Conservation (phyloP, 2,888 invertebrate genomes). For the Megaustenia siamemsis region DNA sequence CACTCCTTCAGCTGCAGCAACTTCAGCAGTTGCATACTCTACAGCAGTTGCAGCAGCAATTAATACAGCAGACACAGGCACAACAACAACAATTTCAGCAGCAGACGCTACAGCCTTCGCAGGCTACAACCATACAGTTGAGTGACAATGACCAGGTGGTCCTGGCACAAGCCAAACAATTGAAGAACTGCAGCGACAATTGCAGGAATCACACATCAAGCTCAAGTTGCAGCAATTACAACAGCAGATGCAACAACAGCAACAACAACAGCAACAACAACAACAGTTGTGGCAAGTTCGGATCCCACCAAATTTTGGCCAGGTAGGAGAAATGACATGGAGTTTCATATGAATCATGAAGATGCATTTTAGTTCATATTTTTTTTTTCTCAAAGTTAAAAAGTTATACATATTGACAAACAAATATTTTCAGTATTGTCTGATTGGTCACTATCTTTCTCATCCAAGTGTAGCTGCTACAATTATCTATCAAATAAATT, state of each 20-base stretch:
- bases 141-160: conserved; percentile 70
- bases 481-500: too few species aligned
- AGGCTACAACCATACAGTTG: conserved; percentile 54
- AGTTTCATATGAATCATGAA: too few species aligned
- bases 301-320: conserved; percentile 45
- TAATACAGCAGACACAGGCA: conserved; percentile 80
- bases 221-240: conserved; percentile 64
- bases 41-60: conserved; percentile 61
- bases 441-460: too few species aligned
- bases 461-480: too few species aligned
- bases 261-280: conserved; percentile 82
- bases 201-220: conserved; percentile 73
- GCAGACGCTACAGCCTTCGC: conserved; percentile 54
- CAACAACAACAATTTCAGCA: conserved; percentile 61
- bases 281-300: conserved; percentile 51
- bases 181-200: conserved; percentile 89
- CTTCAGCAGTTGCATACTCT: conserved; percentile 56
- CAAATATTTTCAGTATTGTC: too few species aligned
- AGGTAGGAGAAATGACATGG: too few species aligned
- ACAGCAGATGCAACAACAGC: too few species aligned
- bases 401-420: too few species aligned
- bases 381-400: too few species aligned
- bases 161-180: conserved; percentile 90
- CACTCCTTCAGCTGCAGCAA: conserved; percentile 55
- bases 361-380: too few species aligned